phyloP scores from a whole-genome alignment of 2,113 vertebrate genomes.

The Ptyas mucosa region DNA sequence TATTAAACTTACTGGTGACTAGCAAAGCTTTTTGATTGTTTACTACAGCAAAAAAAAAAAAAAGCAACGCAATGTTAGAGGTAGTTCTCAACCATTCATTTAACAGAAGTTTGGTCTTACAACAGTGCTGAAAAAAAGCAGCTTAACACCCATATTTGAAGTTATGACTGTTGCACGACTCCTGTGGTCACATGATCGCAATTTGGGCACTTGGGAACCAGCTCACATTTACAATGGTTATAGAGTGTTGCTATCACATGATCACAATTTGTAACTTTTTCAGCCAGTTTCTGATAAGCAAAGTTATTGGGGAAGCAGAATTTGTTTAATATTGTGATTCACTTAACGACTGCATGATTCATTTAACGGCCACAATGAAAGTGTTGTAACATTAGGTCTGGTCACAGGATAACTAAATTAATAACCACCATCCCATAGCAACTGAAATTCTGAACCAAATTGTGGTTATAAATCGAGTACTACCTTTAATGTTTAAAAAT shows the following conservation, averaged over 20 bases:
- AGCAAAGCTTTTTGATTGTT: neutral
- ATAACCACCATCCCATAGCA: neutral
- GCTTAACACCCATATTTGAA: neutral
- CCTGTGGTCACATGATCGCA: neutral
- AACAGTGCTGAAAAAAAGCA: neutral
- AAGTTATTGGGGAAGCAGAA: neutral
- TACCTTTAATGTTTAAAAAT: neutral
- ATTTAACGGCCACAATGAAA: neutral
- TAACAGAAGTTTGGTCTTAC: neutral
- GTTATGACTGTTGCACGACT: neutral
- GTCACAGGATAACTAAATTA: neutral
- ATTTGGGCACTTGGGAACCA: neutral
- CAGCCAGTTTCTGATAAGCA: neutral
- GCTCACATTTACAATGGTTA: neutral
- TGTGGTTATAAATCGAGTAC: neutral
- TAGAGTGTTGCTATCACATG: neutral
- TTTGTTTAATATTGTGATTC: neutral
- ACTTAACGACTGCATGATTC: neutral
- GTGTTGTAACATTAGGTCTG: too few relatives aligned
- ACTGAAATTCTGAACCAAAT: neutral
- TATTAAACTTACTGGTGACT: neutral
- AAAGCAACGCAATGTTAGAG: neutral
- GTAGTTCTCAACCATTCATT: neutral
- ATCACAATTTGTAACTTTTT: neutral
- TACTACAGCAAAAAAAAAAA: neutral